Base-by-base conservation (phyloP, 1,140 invertebrate species). In the Drosophila subobscura region DNA sequence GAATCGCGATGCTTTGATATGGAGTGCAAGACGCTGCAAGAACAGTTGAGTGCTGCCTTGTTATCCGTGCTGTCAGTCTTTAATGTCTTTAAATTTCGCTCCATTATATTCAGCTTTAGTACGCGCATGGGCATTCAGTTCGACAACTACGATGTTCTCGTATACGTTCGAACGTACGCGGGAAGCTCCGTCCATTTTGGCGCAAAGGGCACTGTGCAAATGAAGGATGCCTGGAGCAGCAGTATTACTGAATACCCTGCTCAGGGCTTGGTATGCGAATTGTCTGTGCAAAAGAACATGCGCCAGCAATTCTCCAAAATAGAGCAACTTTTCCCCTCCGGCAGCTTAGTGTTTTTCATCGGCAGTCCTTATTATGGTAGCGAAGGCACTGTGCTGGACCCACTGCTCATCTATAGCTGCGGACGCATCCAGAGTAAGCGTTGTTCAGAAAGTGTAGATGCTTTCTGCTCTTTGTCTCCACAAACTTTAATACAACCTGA, bases 281-380 rank as follows among this genome's bases (percentile, higher is more conserved):
- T 91, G 4, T 25, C 50, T 0, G 85, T 91, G 3, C 42, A 52
- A 1, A 63, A 79, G 2, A 70, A 52, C 10, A 29, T 64, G 51
- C 65, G 45, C 5, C 41, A 57, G 12, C 79, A 89, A 14, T 83
- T 74, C 5, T 51, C 29, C 41, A 94, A 93, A 14, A 91, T 97
- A 10, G 92, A 94, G n/a, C 94, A 97, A 37, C 92, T 97, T 0
- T 98, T 97, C 77, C 93, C 94, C 1, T 84, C 91, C 2, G 94
- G 94, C 1, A 93, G 93, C 46, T 77, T 89, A 2, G 95, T 96
- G 54, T 98, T 98, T 85, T 95, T 97, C 92, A 90, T 98, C 5
- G 95, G 95, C 0, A 93, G 94, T 71, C 95, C 95, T 2, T 94
- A 96, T 92, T 98, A 97, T 92, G 97, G 97, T 10, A 94, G 94